These are phyloP conservation scores for Balaeniceps rex DNA, from an alignment of 2,113 vertebrate species.

Conservation along the genomic window DNA sequence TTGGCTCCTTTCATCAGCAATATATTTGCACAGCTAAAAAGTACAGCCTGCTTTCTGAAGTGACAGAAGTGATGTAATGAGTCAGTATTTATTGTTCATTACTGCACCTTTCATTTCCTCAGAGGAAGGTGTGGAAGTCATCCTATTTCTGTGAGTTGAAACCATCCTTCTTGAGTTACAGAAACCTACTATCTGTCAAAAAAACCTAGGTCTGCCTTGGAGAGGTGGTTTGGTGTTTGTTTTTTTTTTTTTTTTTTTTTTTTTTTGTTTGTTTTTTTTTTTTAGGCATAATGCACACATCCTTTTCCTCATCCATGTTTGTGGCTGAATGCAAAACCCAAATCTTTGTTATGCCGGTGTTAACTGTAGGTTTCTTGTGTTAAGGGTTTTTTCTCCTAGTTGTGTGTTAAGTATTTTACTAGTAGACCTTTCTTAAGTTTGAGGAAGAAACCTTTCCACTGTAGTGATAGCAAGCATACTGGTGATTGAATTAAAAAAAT, in stretches of 20 bases:
- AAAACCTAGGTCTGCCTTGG: neutral
- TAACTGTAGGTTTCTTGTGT: neutral
- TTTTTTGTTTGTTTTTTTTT: neutral
- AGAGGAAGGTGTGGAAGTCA: neutral
- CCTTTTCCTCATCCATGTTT: neutral
- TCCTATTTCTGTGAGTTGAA: neutral
- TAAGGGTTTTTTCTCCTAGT: neutral
- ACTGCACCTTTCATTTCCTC: neutral
- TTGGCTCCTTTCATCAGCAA: neutral
- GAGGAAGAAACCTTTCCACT: neutral
- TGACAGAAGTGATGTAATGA: neutral
- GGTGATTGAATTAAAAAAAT: neutral
- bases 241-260: neutral
- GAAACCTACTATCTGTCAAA: neutral
- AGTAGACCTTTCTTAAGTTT: neutral
- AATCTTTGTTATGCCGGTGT: neutral
- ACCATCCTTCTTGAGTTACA: neutral
- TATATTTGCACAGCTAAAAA: neutral
- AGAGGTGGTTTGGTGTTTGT: neutral
- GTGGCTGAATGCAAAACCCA: neutral
- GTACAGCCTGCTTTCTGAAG: neutral
- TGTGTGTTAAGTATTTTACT: neutral
- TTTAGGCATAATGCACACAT: fast-evolving
- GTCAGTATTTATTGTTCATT: neutral
- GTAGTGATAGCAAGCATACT: neutral